These are phyloP conservation scores for Clarias platycephalus DNA, from an alignment of 2,797 vertebrate genomes.

Conservation along the genomic window DNA sequence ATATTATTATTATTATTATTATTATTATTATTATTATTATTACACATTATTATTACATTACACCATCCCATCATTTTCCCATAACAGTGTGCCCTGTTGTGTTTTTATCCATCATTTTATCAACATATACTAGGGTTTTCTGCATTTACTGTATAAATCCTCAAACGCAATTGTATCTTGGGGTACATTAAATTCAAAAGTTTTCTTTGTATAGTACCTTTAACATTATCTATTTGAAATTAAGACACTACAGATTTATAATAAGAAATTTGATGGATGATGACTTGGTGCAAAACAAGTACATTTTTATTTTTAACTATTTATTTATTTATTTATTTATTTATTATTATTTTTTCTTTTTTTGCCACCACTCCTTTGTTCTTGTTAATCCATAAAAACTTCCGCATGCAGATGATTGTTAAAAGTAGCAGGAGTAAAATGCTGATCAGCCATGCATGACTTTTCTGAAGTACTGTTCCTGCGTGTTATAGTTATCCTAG, in stretches of 20 bases:
- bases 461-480: background rate
- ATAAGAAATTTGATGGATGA: background rate
- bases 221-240: no score
- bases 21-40: no score
- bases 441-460: background rate
- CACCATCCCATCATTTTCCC: background rate
- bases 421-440: background rate
- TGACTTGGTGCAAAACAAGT: background rate
- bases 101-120: background rate
- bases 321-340: background rate
- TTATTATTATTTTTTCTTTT: no score
- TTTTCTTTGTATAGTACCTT: no score
- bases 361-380: background rate
- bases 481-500: background rate
- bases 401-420: background rate
- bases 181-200: background rate
- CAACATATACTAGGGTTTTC: background rate
- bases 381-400: background rate
- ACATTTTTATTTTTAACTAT: background rate
- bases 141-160: background rate
- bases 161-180: background rate
- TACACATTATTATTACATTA: background rate
- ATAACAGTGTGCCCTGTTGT: background rate
- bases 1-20: no score
- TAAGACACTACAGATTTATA: no score